Evolutionary conservation across 2,113 vertebrate genomes (phyloP).

Genomic region (Ariopsis seemanni): DNA sequence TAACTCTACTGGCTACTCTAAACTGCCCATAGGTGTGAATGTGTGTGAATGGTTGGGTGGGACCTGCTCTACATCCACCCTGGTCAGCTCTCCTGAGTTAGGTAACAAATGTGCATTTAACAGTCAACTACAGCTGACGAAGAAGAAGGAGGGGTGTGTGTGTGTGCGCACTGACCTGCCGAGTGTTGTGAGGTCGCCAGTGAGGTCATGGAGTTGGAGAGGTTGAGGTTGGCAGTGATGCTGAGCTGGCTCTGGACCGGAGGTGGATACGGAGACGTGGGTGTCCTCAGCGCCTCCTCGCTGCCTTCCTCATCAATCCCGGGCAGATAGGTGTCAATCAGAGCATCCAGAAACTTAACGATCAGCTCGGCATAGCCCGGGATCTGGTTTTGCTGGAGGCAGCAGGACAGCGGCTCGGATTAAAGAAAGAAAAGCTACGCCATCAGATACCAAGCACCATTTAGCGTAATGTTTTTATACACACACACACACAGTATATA

Average conservation of each 20-base stretch:
- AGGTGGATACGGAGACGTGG: conserved; percentile 94
- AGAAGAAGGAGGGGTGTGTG: not conserved
- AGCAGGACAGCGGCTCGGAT: not conserved
- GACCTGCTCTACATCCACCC: too few relatives aligned
- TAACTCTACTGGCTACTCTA: too few relatives aligned
- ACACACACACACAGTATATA: too few relatives aligned
- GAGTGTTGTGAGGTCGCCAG: conserved; percentile 98
- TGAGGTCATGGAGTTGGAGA: conserved; percentile 99
- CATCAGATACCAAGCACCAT: not conserved
- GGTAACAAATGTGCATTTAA: too few relatives aligned
- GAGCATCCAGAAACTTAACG: conserved; percentile 95
- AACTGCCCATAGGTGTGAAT: too few relatives aligned
- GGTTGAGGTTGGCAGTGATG: conserved; percentile 98
- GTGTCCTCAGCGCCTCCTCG: conserved; percentile 92
- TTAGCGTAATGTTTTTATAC: not conserved
- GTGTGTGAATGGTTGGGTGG: too few relatives aligned
- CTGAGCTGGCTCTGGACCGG: conserved; percentile 95
- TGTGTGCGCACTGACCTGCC: conserved; percentile 81
- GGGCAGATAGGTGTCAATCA: conserved; percentile 97
- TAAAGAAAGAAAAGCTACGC: conserved; percentile 28
- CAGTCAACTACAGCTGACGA: too few relatives aligned
- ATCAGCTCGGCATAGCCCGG: conserved; percentile 98
- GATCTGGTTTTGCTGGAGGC: conserved; percentile 93
- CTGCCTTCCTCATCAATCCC: conserved; percentile 91
- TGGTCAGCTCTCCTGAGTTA: too few relatives aligned